phyloP scores from a whole-genome alignment of 2,797 vertebrate genomes.

The Toxotes lorentzi region DNA sequence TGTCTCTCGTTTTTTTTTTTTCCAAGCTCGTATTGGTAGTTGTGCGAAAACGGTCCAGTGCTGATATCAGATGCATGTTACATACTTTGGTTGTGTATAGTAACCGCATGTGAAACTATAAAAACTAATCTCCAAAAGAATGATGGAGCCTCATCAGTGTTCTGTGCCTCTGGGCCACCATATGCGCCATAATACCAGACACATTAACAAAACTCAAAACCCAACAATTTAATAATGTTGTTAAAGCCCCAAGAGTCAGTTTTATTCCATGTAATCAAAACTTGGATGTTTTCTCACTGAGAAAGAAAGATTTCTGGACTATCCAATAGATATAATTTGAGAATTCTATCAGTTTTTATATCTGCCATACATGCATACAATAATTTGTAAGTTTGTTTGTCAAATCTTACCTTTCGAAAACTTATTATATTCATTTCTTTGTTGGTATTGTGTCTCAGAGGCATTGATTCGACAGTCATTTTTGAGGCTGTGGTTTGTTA shows the following conservation, averaged over 20 bases:
- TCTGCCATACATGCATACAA: not conserved
- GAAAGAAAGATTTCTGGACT: not conserved
- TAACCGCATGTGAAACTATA: conserved; percentile 43
- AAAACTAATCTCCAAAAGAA: conserved; percentile 43
- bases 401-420: not conserved
- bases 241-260: not conserved
- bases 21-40: conserved; percentile 29
- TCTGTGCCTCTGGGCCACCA: conserved; percentile 26
- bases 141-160: conserved; percentile 21
- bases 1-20: conserved; percentile 34
- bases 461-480: not conserved
- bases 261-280: conserved; percentile 10
- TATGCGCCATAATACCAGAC: conserved; percentile 8
- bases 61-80: conserved; percentile 60
- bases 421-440: not conserved
- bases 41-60: conserved; percentile 49
- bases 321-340: not conserved
- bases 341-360: conserved; percentile 7
- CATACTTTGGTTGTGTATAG: conserved; percentile 40
- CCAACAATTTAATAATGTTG: conserved; percentile 25
- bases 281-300: not conserved
- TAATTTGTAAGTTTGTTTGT: not conserved
- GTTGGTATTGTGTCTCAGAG: not conserved
- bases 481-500: not conserved
- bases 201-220: conserved; percentile 19